phyloP scores from a whole-genome alignment of 2,888 invertebrate species.

The Zelleria hepariella region DNA sequence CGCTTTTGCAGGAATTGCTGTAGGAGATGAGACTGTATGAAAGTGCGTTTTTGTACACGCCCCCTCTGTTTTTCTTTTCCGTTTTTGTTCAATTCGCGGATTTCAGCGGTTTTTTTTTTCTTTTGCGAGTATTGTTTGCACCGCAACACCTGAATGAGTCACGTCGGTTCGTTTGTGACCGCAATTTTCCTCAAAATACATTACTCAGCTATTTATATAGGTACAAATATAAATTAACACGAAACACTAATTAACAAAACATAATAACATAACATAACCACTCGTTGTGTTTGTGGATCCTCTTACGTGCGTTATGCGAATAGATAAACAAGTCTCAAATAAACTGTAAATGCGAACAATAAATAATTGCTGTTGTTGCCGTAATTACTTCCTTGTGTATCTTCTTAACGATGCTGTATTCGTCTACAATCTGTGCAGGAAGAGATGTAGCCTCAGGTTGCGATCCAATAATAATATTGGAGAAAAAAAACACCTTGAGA shows the following conservation, averaged over 20 bases:
- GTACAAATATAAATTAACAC: no score
- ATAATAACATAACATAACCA: background rate
- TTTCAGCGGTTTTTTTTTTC: background rate
- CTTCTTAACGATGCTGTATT: background rate
- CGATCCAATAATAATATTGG: background rate
- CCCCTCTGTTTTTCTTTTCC: background rate
- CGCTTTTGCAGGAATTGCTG: slow-evolving; percentile 25
- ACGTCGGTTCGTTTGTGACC: no score
- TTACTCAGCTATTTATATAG: no score
- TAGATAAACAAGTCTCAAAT: no score
- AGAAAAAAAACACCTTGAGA: slow-evolving; percentile 20
- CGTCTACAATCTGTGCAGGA: background rate
- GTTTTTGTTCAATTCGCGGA: background rate
- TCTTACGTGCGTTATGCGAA: no score
- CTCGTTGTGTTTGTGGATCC: no score
- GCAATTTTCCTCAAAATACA: no score
- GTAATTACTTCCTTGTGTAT: background rate
- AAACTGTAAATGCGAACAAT: background rate
- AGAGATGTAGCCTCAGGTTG: background rate
- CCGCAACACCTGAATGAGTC: background rate
- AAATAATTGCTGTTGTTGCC: background rate
- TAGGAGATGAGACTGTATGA: slow-evolving; percentile 15
- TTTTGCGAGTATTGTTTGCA: background rate
- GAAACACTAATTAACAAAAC: no score
- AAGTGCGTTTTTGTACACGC: slow-evolving; percentile 1